Evolutionary conservation across 2,888 invertebrate species (phyloP).

Genomic region (Ennomos erosarius): DNA sequence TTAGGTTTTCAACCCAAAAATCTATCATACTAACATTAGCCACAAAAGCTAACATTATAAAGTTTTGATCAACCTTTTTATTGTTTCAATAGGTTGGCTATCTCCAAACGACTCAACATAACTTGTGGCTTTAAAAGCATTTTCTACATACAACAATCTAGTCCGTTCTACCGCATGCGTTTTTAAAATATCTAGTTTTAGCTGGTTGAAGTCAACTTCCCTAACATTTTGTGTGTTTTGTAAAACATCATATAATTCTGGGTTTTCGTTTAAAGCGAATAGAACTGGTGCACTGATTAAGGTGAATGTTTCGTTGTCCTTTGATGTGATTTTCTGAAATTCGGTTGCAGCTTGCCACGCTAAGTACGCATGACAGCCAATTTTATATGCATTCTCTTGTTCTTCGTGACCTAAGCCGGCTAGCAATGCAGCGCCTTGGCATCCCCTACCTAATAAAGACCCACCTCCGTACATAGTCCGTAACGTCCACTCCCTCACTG

Average conservation of each 20-base stretch:
- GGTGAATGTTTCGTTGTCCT: conserved; percentile 85
- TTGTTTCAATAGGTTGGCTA: conserved; percentile 67
- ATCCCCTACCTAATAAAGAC: conserved; percentile 88
- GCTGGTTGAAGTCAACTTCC: conserved; percentile 85
- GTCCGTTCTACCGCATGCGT: conserved; percentile 71
- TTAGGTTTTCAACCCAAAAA: no score
- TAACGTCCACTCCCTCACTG: conserved; percentile 89
- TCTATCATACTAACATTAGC: no score
- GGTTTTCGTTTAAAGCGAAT: conserved; percentile 91
- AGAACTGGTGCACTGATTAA: conserved; percentile 93
- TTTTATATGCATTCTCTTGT: conserved; percentile 90
- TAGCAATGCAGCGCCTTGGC: conserved; percentile 91
- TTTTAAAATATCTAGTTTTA: conserved; percentile 68
- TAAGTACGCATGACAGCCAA: conserved; percentile 92
- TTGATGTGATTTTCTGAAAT: conserved; percentile 77
- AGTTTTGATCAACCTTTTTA: conserved; percentile 71
- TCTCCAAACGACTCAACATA: conserved; percentile 68
- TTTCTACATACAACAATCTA: conserved; percentile 59
- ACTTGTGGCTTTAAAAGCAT: conserved; percentile 64
- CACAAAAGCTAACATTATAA: conserved; percentile 44
- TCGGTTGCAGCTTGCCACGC: conserved; percentile 90
- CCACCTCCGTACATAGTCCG: conserved; percentile 90
- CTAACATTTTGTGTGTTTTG: conserved; percentile 85
- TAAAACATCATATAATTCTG: conserved; percentile 84
- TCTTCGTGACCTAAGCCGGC: conserved; percentile 88